Conservation (phyloP, 2,797 vertebrate genomes). For the Artibeus lituratus region DNA sequence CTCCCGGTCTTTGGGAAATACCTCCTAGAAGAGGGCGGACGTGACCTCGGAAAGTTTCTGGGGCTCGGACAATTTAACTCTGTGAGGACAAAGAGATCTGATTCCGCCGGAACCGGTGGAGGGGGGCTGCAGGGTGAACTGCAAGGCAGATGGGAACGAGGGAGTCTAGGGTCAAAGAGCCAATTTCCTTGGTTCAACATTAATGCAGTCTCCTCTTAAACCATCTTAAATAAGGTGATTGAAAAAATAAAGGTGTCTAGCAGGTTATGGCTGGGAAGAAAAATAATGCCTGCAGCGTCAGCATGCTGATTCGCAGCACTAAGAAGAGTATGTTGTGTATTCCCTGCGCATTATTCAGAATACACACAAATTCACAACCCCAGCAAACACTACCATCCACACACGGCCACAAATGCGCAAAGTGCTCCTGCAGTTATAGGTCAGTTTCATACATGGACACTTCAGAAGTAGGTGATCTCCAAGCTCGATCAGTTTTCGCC, state of each 20-base stretch:
- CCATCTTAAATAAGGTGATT: background rate
- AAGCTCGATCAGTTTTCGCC: background rate
- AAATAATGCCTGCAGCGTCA: constrained; percentile 2
- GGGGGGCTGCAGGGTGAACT: background rate
- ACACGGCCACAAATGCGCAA: background rate
- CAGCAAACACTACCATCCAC: background rate
- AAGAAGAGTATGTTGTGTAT: background rate
- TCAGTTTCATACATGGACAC: background rate
- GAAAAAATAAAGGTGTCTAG: background rate
- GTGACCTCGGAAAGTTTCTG: constrained; percentile 56
- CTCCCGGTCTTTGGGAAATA: background rate
- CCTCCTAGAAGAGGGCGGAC: background rate
- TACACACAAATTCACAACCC: background rate
- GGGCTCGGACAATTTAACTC: background rate
- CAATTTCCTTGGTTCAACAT: background rate
- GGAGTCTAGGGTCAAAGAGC: background rate
- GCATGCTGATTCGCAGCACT: background rate
- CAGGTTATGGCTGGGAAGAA: background rate
- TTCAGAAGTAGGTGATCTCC: constrained; percentile 1
- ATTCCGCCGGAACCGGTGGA: background rate
- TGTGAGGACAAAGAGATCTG: background rate
- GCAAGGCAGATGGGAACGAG: background rate
- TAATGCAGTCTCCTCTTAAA: background rate
- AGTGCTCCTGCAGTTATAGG: background rate
- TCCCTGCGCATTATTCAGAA: background rate